Evolutionary conservation across 2,888 invertebrate genomes (phyloP), one percentile per base, ranked within the genome.

Genomic region (Meloe dianella): DNA sequence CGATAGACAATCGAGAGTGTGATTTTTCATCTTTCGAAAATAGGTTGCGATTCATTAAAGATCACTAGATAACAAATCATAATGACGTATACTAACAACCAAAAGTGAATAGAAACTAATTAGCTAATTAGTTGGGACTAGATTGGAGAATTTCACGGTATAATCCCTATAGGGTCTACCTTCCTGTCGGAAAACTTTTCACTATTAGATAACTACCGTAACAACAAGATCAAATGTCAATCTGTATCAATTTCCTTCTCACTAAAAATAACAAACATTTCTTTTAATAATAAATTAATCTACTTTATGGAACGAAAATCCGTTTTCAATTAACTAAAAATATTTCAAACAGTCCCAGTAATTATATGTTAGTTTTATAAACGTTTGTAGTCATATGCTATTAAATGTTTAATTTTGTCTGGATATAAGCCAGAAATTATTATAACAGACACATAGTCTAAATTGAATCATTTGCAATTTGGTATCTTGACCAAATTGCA

Each of bases 101-200:
- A 17, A 41, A 41, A 41, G 64, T 58, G 70, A 69, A 68, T 65
- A 63, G 61, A 65, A 64, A 65, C 71, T 74, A 75, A 79, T 79
- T 79, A 77, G 76, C 73, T 79, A 78, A 79, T 79, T 79, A 79
- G 78, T 73, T 68, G 66, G 72, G 74, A 76, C 77, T 78, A 74
- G 78, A 77, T 78, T 70, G 73, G 70, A 74, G 69, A 76, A 79
- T 79, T 79, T 79, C 77, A 79, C 73, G 78, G 70, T 71, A 60
- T 66, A 71, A 70, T 66, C 68, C 65, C 71, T 20, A 24, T 60
- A 47, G 69, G 61, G 60, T 65, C 65, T 64, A 68, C 61, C 71
- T 72, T 71, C 70, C 69, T 72, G 73, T 65, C 71, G 68, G 68
- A 57, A 41, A 56, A 56, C 54, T 62, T 65, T 68, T 62, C 29